phyloP scores from a whole-genome alignment of 2,888 invertebrate genomes.

The Cataglyphis altisquamis region DNA sequence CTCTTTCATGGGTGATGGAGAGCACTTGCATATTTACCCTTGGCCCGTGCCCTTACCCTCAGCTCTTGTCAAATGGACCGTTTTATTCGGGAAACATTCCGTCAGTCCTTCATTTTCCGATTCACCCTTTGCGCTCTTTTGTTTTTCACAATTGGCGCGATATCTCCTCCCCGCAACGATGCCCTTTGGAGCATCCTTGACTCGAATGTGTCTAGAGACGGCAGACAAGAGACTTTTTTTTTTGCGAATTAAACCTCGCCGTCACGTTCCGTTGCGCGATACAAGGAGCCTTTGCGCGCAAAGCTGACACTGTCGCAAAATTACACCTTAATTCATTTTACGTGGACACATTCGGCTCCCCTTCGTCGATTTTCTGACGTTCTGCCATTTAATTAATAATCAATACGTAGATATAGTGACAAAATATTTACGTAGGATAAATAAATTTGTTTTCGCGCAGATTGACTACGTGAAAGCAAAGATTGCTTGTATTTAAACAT shows the following conservation, averaged over 20 bases:
- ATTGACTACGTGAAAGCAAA: background rate
- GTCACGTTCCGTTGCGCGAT: slow-evolving; percentile 47
- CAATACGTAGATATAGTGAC: background rate
- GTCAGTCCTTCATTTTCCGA: slow-evolving; percentile 61
- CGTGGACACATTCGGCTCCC: background rate
- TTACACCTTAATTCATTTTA: background rate
- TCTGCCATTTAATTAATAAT: background rate
- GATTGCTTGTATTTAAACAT: background rate
- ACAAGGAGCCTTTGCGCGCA: slow-evolving; percentile 13
- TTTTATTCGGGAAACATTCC: slow-evolving; percentile 70
- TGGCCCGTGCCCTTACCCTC: slow-evolving; percentile 59
- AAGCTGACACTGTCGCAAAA: slow-evolving; percentile 12
- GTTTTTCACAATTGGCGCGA: slow-evolving; percentile 70
- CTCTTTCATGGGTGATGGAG: slow-evolving; percentile 20
- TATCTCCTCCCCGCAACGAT: slow-evolving; percentile 63
- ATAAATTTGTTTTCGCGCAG: background rate
- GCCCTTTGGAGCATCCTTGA: slow-evolving; percentile 45
- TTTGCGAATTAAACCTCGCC: slow-evolving; percentile 72
- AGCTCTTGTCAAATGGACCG: slow-evolving; percentile 73
- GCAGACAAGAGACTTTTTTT: slow-evolving; percentile 65
- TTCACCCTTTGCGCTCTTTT: slow-evolving; percentile 62
- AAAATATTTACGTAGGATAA: background rate
- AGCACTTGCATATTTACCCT: slow-evolving; percentile 76
- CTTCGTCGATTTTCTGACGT: background rate
- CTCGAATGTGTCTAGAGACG: slow-evolving; percentile 60